phyloP scores from a whole-genome alignment of 2,113 vertebrate genomes.

The Morone saxatilis region DNA sequence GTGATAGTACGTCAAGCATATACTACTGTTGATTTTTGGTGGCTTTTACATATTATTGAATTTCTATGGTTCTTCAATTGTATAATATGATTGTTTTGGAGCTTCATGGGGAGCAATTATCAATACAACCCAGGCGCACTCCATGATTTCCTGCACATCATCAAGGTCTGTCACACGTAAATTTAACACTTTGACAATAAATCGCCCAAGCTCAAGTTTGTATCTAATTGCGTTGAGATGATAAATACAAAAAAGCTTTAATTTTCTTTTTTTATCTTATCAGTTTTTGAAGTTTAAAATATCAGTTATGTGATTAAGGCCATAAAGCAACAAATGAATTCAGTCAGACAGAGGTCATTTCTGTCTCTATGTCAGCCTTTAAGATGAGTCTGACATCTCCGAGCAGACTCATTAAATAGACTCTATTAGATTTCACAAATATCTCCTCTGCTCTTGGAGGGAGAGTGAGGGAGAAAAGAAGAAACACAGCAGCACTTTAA shows the following conservation, averaged over 20 bases:
- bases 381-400: slow-evolving; percentile 61
- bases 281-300: slow-evolving; percentile 27
- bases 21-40: not conserved
- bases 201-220: not conserved
- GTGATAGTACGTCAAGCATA: not conserved
- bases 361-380: slow-evolving; percentile 52
- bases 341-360: slow-evolving; percentile 60
- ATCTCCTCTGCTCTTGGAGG: slow-evolving; percentile 51
- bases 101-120: not conserved
- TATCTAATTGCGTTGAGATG: slow-evolving; percentile 32
- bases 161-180: not conserved
- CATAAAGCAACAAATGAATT: slow-evolving; percentile 45
- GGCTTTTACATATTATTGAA: not conserved
- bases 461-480: slow-evolving; percentile 16
- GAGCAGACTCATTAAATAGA: slow-evolving; percentile 73
- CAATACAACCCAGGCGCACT: not conserved
- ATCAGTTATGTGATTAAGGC: slow-evolving; percentile 41
- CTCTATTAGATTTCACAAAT: slow-evolving; percentile 78
- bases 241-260: not conserved
- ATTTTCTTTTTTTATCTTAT: not conserved
- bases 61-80: not conserved
- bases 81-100: slow-evolving; percentile 2
- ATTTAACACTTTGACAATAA: slow-evolving; percentile 6
- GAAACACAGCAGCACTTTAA: slow-evolving; percentile 53
- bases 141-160: not conserved